Evolutionary conservation across 2,113 vertebrate species (phyloP).

Genomic region (Anser brachyrhynchus): DNA sequence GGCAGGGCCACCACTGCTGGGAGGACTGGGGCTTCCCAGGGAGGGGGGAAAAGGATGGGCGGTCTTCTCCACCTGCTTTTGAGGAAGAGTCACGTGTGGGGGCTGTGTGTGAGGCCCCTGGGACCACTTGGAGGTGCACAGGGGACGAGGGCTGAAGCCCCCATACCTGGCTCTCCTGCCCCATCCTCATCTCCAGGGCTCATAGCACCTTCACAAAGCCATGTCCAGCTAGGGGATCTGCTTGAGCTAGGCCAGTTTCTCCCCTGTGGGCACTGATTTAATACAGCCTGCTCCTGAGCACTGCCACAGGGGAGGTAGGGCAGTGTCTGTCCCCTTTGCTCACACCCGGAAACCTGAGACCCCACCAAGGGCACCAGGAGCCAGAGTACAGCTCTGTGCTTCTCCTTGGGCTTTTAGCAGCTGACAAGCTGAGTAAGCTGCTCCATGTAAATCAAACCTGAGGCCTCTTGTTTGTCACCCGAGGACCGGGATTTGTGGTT

Average conservation of each 20-base stretch:
- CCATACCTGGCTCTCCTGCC: too few relatives aligned
- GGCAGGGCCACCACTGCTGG: background rate
- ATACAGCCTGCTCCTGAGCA: background rate
- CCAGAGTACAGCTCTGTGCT: background rate
- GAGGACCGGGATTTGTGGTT: background rate
- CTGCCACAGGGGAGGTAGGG: background rate
- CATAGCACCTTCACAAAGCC: background rate
- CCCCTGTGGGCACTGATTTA: accelerated
- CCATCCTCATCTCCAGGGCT: background rate
- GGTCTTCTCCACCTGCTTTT: too few relatives aligned
- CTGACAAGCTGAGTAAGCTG: background rate
- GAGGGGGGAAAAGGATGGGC: background rate
- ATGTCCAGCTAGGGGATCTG: accelerated
- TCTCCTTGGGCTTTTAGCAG: background rate
- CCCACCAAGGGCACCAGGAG: background rate
- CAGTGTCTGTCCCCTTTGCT: background rate
- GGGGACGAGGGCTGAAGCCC: too few relatives aligned
- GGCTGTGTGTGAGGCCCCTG: too few relatives aligned
- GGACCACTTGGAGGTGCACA: too few relatives aligned
- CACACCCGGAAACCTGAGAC: background rate
- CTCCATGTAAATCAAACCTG: background rate
- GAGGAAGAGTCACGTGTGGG: too few relatives aligned
- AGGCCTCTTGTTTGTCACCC: too few relatives aligned
- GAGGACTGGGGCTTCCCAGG: background rate
- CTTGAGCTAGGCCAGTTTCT: background rate